Conservation (phyloP, 2,113 vertebrate species). For the Salvelinus alpinus region DNA sequence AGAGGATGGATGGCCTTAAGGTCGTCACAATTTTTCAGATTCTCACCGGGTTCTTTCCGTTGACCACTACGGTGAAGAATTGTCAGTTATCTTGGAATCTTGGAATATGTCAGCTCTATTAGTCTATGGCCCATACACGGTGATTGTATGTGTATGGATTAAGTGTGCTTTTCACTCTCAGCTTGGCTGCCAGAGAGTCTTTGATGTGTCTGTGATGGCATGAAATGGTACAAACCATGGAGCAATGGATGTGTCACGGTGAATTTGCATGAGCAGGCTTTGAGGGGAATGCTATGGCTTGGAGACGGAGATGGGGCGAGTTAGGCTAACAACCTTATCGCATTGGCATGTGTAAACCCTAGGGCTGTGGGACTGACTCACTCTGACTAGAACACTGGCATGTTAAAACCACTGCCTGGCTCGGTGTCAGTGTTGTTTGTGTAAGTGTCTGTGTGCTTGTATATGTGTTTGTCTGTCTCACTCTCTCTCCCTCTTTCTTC, state of each 20-base stretch:
- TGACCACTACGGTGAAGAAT: too few species aligned
- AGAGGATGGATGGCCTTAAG: neutral
- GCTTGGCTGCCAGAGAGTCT: neutral
- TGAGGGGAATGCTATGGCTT: too few species aligned
- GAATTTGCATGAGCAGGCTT: neutral
- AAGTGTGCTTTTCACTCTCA: neutral
- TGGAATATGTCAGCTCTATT: neutral
- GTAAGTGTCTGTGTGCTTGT: neutral
- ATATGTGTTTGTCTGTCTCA: neutral
- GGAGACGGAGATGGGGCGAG: too few species aligned
- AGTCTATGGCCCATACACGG: neutral
- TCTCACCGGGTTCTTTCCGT: neutral
- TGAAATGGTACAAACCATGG: neutral
- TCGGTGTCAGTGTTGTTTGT: neutral
- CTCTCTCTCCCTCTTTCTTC: slow-evolving; percentile 2
- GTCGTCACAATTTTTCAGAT: neutral
- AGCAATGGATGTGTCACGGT: neutral
- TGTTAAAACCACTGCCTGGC: too few species aligned
- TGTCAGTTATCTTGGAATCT: neutral
- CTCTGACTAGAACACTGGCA: too few species aligned
- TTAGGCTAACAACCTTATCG: too few species aligned
- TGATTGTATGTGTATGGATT: neutral
- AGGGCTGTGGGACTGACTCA: too few species aligned
- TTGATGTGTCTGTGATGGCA: neutral
- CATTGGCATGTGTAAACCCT: too few species aligned